Evolutionary conservation across 1,140 invertebrate genomes (phyloP), one percentile per base, ranked within the genome.

Genomic region (Leguminivora glycinivorella): DNA sequence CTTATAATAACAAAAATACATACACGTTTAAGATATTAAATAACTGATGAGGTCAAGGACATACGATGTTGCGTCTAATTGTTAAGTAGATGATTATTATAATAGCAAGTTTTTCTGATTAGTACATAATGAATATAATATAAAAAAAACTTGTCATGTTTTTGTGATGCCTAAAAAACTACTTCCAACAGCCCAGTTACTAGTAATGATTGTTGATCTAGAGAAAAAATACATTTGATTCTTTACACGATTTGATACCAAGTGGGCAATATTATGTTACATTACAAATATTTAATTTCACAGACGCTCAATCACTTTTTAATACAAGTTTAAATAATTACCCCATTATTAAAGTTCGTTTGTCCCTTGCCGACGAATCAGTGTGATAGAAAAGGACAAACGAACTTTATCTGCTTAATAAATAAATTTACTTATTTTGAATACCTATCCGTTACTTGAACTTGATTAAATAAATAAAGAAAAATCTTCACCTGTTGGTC

Each of bases 401-500:
- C n/a, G n/a, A n/a, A n/a, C n/a, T n/a, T n/a, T n/a, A n/a, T n/a
- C n/a, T n/a, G n/a, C n/a, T n/a, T n/a, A n/a, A n/a, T n/a, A n/a
- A n/a, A n/a, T n/a, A n/a, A n/a, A n/a, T n/a, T n/a, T n/a, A n/a
- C n/a, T n/a, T n/a, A n/a, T n/a, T n/a, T n/a, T n/a, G n/a, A n/a
- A n/a, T n/a, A n/a, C n/a, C n/a, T n/a, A n/a, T n/a, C n/a, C n/a
- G n/a, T n/a, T n/a, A n/a, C n/a, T n/a, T n/a, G n/a, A n/a, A n/a
- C n/a, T n/a, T n/a, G n/a, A n/a, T n/a, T n/a, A 43, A 19, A 7
- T n/a, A 10, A 52, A 52, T 52, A 52, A 52, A 52, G n/a, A 52
- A 22, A 58, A 58, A 58, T 31, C 3, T 75, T 73, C n/a, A 78
- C 77, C 72, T 40, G 38, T 70, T 25, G 69, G 25, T 31, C 77